Percentiles rank a stretch among this genome's conserved stretches.
These are phyloP conservation scores for Melanostoma mellinum DNA, from an alignment of 2,888 invertebrate species.

Conservation along the genomic window DNA sequence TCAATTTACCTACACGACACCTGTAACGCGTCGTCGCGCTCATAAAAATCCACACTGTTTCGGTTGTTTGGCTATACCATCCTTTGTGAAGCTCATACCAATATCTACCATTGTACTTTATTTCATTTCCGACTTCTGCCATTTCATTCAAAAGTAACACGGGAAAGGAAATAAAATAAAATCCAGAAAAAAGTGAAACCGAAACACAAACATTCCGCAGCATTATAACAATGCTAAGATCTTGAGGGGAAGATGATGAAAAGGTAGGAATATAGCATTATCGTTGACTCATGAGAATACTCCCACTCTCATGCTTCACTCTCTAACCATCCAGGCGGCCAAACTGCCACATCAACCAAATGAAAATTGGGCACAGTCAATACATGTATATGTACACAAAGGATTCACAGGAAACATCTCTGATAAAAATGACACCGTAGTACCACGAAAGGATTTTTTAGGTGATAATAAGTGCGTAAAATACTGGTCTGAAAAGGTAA, in stretches of 20 bases:
- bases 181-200: conserved; percentile 49
- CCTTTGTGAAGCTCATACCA: conserved; percentile 5
- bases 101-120: conserved; percentile 31
- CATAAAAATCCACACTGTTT: conserved; percentile 37
- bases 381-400: conserved; percentile 29
- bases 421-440: conserved; percentile 68
- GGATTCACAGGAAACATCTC: conserved; percentile 68
- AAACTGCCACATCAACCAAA: conserved; percentile 55
- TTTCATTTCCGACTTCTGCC: conserved; percentile 62
- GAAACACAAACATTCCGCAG: conserved; percentile 35
- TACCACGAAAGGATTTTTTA: conserved; percentile 64
- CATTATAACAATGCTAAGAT: conserved; percentile 44
- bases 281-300: conserved; percentile 34
- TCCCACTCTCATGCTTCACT: conserved; percentile 41
- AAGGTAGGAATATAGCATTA: conserved; percentile 20
- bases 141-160: conserved; percentile 59
- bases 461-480: conserved; percentile 54
- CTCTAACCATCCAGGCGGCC: conserved; percentile 38
- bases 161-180: conserved; percentile 63
- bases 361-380: conserved; percentile 62
- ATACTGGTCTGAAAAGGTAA: conserved; percentile 3
- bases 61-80: conserved; percentile 23
- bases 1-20: conserved; percentile 44
- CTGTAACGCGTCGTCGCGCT: conserved; percentile 34
- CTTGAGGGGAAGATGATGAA: neutral